Conservation (phyloP, 2,113 vertebrate species). For the Oreocharis arfaki region DNA sequence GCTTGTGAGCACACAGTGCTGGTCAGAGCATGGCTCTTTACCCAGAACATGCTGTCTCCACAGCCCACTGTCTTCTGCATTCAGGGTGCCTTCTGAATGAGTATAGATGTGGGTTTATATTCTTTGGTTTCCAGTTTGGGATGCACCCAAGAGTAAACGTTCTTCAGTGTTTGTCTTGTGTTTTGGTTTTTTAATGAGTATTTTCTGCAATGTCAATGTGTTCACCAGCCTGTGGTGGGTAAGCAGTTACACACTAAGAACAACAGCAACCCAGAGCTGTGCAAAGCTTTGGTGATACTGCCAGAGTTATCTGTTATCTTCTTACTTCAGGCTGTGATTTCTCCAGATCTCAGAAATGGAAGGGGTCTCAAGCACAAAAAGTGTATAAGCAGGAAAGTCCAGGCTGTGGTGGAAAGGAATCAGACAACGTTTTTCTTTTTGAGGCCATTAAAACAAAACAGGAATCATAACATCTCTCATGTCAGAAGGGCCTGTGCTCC, state of each 20-base stretch:
- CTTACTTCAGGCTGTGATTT: background rate
- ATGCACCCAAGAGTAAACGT: background rate
- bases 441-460: background rate
- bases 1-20: background rate
- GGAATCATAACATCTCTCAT: background rate
- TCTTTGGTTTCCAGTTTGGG: background rate
- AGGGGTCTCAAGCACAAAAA: background rate
- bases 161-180: background rate
- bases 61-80: background rate
- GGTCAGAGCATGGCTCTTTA: accelerated
- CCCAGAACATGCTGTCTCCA: background rate
- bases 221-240: background rate
- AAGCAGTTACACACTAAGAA: background rate
- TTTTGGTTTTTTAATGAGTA: background rate
- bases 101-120: background rate
- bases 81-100: background rate
- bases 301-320: background rate
- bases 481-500: background rate
- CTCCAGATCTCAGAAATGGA: background rate
- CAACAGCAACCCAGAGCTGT: background rate
- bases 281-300: background rate
- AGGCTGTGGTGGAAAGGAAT: background rate
- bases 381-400: background rate
- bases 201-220: accelerated
- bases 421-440: background rate